Conservation (phyloP, 2,113 vertebrate species). For the Falco punctatus region DNA sequence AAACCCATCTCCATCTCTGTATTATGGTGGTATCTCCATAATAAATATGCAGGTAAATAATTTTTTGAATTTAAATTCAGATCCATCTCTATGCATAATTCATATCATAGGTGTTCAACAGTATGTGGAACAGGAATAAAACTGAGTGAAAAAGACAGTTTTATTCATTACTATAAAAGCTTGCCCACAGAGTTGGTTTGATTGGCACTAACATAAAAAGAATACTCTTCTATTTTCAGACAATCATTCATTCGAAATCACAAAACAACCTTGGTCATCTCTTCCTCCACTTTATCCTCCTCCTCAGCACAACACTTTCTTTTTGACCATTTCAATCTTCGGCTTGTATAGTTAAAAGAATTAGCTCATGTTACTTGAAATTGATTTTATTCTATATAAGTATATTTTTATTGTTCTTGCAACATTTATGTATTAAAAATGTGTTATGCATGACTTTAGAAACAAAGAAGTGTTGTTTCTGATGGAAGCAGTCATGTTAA, state of each 20-base stretch:
- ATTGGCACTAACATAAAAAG: not conserved
- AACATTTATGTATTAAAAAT: not conserved
- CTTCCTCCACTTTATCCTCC: not conserved
- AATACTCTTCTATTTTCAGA: not conserved
- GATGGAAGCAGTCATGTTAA: not conserved
- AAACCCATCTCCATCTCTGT: not conserved
- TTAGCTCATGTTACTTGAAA: not conserved
- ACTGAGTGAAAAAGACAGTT: not conserved
- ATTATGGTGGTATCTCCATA: not conserved
- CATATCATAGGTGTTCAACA: not conserved
- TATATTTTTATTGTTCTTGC: not conserved
- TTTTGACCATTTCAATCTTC: not conserved
- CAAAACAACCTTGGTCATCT: not conserved
- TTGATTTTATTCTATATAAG: not conserved
- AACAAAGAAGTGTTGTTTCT: not conserved
- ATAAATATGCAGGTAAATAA: not conserved
- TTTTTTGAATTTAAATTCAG: not conserved
- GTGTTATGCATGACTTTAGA: not conserved
- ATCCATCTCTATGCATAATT: not conserved
- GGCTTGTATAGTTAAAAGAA: not conserved
- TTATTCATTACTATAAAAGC: not conserved
- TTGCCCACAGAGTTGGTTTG: not conserved
- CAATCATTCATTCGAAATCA: not conserved
- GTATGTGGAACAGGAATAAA: not conserved
- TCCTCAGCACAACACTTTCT: not conserved